Percentiles rank a stretch among this genome's conserved stretches.
Evolutionary conservation across 2,113 vertebrate genomes (phyloP).

Genomic region (Willisornis vidua): DNA sequence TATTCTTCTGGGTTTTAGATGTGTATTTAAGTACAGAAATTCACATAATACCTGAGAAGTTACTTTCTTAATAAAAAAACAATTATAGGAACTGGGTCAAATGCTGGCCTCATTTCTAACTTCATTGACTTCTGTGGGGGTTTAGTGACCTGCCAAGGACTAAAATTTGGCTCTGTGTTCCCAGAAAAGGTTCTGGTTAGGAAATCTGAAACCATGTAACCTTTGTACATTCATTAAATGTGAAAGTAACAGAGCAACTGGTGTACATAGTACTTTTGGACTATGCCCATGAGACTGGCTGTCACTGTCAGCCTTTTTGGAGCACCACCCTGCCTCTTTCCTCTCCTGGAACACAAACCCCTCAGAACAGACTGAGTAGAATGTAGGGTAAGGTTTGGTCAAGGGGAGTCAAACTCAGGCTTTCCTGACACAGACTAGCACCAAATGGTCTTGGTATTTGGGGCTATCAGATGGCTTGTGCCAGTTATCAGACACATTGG

Average conservation of each 20-base stretch:
- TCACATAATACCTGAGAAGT: background rate
- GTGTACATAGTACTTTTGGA: background rate
- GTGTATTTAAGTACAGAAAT: background rate
- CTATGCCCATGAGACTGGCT: background rate
- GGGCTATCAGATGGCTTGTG: background rate
- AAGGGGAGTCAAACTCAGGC: background rate
- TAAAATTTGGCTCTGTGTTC: background rate
- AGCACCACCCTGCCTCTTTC: background rate
- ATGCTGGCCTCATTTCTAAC: background rate
- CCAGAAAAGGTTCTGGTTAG: background rate
- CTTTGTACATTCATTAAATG: background rate
- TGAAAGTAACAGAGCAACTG: background rate
- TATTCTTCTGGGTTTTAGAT: background rate
- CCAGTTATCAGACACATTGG: background rate
- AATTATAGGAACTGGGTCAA: background rate
- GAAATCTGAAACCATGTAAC: background rate
- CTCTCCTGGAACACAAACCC: background rate
- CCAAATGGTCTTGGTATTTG: background rate
- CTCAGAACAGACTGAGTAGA: background rate
- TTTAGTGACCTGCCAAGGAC: background rate
- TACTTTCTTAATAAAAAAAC: background rate
- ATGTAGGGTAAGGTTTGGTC: accelerated
- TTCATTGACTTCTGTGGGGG: background rate
- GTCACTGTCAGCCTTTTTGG: background rate
- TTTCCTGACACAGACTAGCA: background rate